These are phyloP conservation scores for Poecile atricapillus DNA, from an alignment of 2,113 vertebrate species.

Conservation along the genomic window DNA sequence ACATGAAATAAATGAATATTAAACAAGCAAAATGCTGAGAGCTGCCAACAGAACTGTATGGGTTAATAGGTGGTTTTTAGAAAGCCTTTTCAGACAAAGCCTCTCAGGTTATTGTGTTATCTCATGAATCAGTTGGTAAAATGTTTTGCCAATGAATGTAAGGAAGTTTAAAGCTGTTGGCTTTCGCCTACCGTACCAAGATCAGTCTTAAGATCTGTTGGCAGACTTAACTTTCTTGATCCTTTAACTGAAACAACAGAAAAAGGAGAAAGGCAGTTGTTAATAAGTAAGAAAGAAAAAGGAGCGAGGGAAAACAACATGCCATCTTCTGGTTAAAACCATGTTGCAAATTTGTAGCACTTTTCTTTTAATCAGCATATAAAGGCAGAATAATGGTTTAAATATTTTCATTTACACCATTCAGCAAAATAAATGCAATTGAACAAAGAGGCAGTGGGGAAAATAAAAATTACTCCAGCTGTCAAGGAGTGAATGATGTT, in stretches of 20 bases:
- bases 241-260: conserved; percentile 99
- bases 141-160: conserved; percentile 75
- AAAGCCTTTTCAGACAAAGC: conserved; percentile 67
- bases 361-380: neutral
- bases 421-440: conserved; percentile 40
- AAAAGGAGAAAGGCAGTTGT: conserved; percentile 93
- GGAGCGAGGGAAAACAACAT: conserved; percentile 56
- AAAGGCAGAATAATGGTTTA: conserved; percentile 28
- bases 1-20: conserved; percentile 62
- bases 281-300: conserved; percentile 82
- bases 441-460: conserved; percentile 8
- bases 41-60: conserved; percentile 82
- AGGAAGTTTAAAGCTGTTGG: conserved; percentile 84
- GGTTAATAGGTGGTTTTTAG: conserved; percentile 70
- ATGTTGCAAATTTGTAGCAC: neutral
- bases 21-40: conserved; percentile 72
- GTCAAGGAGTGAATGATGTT: conserved; percentile 36
- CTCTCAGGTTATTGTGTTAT: conserved; percentile 63
- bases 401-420: conserved; percentile 21
- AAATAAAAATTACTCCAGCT: conserved; percentile 29
- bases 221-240: conserved; percentile 99
- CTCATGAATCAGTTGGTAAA: conserved; percentile 69
- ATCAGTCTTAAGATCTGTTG: conserved; percentile 99
- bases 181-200: conserved; percentile 98
- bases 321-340: conserved; percentile 53